Percentiles rank a stretch among this genome's conserved stretches.
phyloP scores from a whole-genome alignment of 2,888 invertebrate genomes.

The Seira musarum region DNA sequence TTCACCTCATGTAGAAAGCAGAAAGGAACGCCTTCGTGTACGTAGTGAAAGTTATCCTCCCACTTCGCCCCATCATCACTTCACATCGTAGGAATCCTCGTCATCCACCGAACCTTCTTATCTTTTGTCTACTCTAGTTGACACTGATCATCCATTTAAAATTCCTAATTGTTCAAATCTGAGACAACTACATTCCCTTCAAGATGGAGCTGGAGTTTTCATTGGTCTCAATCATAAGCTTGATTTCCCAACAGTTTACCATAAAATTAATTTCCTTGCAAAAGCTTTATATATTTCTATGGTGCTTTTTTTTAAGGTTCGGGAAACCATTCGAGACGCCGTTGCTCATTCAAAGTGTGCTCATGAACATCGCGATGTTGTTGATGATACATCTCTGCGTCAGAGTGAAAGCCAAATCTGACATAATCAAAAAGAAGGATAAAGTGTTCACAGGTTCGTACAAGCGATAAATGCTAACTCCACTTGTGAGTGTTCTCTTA shows the following conservation, averaged over 20 bases:
- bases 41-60: not conserved
- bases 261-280: conserved; percentile 96
- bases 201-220: conserved; percentile 71
- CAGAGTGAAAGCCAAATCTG: conserved; percentile 85
- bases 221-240: conserved; percentile 83
- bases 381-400: conserved; percentile 95
- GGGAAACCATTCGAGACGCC: conserved; percentile 97
- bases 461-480: not conserved
- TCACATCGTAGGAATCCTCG: too few species aligned
- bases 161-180: too few species aligned
- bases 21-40: not conserved
- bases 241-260: conserved; percentile 90
- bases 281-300: conserved; percentile 96
- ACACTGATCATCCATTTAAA: conserved; percentile 46
- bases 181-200: not conserved
- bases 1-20: not conserved
- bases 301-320: conserved; percentile 87
- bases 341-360: conserved; percentile 93
- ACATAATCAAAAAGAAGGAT: conserved; percentile 81
- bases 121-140: too few species aligned
- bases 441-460: conserved; percentile 86
- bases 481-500: too few species aligned
- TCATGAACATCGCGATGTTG: conserved; percentile 98
- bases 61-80: too few species aligned
- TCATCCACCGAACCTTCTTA: not conserved